Evolutionary conservation across 2,888 invertebrate genomes (phyloP).

Genomic region (Eubasilissa splendida): DNA sequence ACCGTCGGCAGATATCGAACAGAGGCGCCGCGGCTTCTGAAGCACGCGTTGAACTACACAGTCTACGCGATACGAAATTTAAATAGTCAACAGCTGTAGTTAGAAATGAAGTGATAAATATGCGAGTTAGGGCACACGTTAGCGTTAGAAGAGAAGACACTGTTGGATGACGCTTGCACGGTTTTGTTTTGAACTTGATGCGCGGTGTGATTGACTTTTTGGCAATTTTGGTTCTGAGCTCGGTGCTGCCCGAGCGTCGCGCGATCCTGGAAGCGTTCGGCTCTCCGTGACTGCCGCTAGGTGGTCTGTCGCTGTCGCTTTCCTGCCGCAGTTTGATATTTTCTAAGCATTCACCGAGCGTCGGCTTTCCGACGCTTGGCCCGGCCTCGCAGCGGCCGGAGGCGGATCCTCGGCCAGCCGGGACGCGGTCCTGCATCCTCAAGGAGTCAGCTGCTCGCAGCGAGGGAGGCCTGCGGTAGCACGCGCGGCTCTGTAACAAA

Average conservation of each 20-base stretch:
- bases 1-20: background rate
- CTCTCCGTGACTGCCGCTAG: background rate
- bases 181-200: constrained; percentile 54
- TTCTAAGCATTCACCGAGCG: background rate
- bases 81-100: constrained; percentile 6
- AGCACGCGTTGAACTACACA: background rate
- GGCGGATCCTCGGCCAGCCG: too few species aligned
- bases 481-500: background rate
- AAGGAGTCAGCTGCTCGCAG: background rate
- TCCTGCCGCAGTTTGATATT: background rate
- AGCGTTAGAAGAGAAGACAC: constrained; percentile 36
- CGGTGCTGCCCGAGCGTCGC: constrained; percentile 16
- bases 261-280: background rate
- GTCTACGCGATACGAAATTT: constrained; percentile 15
- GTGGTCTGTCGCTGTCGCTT: too few species aligned
- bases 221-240: constrained; percentile 29
- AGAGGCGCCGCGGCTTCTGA: background rate
- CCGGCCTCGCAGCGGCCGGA: too few species aligned
- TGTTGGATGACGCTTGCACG: background rate
- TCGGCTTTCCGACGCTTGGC: too few species aligned
- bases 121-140: background rate
- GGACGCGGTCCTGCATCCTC: background rate
- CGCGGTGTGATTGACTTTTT: constrained; percentile 46
- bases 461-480: background rate
- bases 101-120: background rate